Evolutionary conservation across 2,113 vertebrate genomes (phyloP).

Genomic region (Struthidea cinerea): DNA sequence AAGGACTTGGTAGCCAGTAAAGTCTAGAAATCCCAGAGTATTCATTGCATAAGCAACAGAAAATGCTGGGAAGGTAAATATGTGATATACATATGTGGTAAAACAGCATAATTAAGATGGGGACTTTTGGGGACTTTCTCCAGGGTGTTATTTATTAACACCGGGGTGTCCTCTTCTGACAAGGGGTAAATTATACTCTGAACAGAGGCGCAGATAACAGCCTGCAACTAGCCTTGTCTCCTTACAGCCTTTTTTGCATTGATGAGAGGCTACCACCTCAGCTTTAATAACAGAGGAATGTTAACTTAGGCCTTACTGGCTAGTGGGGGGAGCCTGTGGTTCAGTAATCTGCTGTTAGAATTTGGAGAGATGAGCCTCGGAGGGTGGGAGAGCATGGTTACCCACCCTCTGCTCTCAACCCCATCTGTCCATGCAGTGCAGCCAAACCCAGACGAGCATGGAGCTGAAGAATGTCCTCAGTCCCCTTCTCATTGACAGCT

Average conservation of each 20-base stretch:
- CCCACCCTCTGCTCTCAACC: background rate
- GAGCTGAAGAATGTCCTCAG: background rate
- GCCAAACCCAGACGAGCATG: background rate
- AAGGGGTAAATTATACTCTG: background rate
- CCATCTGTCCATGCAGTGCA: background rate
- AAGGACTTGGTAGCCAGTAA: background rate
- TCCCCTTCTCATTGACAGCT: background rate
- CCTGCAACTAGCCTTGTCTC: background rate
- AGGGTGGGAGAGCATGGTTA: background rate
- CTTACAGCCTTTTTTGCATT: background rate
- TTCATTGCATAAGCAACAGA: background rate
- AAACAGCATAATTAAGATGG: background rate
- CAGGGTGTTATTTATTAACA: background rate
- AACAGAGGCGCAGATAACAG: background rate
- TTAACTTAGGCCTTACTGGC: background rate
- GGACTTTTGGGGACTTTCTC: background rate
- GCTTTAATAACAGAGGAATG: background rate
- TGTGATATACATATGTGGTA: background rate
- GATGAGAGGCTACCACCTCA: background rate
- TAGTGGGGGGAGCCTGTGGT: background rate
- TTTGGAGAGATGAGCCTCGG: background rate
- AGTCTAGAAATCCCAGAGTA: background rate
- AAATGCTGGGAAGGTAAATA: background rate
- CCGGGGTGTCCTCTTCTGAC: background rate
- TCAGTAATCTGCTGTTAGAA: background rate